Base-by-base conservation (phyloP, 1,140 invertebrate genomes). In the Proctacanthus coquilletti region DNA sequence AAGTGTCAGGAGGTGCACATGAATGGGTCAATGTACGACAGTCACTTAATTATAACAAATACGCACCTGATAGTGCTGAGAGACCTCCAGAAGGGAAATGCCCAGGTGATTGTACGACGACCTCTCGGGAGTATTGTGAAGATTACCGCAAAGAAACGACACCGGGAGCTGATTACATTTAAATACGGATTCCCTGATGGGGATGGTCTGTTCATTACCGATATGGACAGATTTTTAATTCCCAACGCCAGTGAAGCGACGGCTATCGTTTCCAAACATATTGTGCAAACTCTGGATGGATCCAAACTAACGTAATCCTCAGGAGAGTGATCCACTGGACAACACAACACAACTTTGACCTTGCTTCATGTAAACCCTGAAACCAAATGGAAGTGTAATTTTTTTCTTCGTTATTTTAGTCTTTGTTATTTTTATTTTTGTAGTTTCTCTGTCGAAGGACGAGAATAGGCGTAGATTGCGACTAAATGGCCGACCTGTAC, bases 141-240 rank as follows among this genome's bases (percentile, higher is more conserved):
- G 68, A 97, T 98, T 41, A 96, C 92, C 1, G 91, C 87, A 8
- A 89, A 91, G 56, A 92, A 94, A 57, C 75, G 79, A 38, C 78
- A 87, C 61, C 88, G 91, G 0, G 86, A 96, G 60, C 63, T 96
- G 40, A 95, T 98, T 41, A 96, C 92, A 3, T 94, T 96, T 56
- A 93, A 93, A 40, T 60, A 60, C 33, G 56, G 56, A 3, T 54
- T 56, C 27, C 52, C 53, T 3, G 51, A 59, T 39, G 56, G 53
- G 21, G 53, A 60, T 39, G 47, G 50, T 0, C 39, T 60, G 14
- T 45, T 60, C 4, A 57, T 60, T 13, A 75, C 76, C 0, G 87
- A 92, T 60, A 82, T 91, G 74, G 89, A 94, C 64, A 75, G 80
- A 44, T 91, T 94, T 67, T 65, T 91, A 36, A 92, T 95, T 53